These are phyloP conservation scores for Eupithecia tripunctaria DNA, from an alignment of 2,888 invertebrate genomes.

Conservation along the genomic window DNA sequence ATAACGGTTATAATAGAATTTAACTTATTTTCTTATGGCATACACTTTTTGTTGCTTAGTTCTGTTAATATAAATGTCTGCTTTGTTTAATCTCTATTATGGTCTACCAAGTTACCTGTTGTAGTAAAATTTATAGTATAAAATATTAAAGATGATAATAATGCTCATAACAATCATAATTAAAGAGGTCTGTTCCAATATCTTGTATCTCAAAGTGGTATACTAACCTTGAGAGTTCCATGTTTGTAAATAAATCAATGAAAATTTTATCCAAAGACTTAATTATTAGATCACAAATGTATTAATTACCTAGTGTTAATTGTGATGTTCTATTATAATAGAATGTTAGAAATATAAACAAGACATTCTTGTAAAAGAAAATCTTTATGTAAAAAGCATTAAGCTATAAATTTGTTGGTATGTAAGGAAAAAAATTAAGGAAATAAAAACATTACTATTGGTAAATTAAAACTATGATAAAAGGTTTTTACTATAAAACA, in stretches of 20 bases:
- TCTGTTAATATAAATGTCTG: neutral
- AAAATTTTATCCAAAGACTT: slow-evolving; percentile 44
- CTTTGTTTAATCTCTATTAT: slow-evolving; percentile 3
- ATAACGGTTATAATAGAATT: slow-evolving; percentile 17
- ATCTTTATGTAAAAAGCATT: neutral
- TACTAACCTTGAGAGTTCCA: slow-evolving; percentile 1
- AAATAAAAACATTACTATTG: neutral
- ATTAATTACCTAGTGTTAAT: slow-evolving; percentile 24
- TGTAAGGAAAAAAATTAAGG: neutral
- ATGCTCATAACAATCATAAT: neutral
- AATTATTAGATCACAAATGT: slow-evolving; percentile 21
- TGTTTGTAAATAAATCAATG: slow-evolving; percentile 39
- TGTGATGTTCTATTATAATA: slow-evolving; percentile 17
- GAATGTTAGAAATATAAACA: neutral
- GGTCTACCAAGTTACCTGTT: slow-evolving; percentile 31
- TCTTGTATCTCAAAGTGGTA: neutral
- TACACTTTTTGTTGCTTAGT: slow-evolving; percentile 11
- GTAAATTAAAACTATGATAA: neutral
- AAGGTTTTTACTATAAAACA: no score
- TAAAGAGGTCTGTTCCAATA: neutral
- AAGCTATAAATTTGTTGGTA: neutral
- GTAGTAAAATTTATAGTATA: slow-evolving; percentile 22
- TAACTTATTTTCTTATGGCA: slow-evolving; percentile 9
- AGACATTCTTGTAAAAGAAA: neutral
- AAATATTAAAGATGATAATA: neutral